These are phyloP conservation scores for Nymphalis io DNA, from an alignment of 1,140 invertebrate genomes.

Conservation along the genomic window DNA sequence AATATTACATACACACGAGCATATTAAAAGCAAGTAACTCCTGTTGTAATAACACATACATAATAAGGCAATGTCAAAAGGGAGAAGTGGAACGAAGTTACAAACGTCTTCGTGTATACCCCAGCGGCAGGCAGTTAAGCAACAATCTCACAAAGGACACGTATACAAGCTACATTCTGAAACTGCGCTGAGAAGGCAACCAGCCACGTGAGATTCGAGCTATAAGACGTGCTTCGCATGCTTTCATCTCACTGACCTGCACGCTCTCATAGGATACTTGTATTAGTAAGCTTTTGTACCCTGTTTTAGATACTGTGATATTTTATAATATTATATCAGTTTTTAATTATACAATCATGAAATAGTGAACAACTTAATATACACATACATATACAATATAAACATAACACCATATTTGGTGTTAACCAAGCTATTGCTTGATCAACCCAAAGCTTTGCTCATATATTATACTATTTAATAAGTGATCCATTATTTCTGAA, in stretches of 20 bases:
- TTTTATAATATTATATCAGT: background rate
- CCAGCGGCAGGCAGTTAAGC: slow-evolving; percentile 4
- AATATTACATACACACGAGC: background rate
- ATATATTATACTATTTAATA: too few species aligned
- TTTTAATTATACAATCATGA: too few species aligned
- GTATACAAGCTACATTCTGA: slow-evolving; percentile 14
- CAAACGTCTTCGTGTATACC: slow-evolving; percentile 6
- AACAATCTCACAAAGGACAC: slow-evolving; percentile 17
- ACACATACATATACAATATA: too few species aligned
- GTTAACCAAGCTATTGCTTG: too few species aligned
- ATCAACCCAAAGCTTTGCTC: too few species aligned
- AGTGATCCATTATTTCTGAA: too few species aligned
- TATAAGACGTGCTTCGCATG: slow-evolving; percentile 1
- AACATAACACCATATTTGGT: too few species aligned
- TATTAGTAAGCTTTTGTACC: background rate
- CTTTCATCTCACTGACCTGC: slow-evolving; percentile 8
- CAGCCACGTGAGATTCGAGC: slow-evolving; percentile 6
- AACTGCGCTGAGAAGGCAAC: slow-evolving; percentile 10
- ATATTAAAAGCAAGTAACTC: background rate
- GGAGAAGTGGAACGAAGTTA: background rate
- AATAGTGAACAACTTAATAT: too few species aligned
- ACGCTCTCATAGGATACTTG: slow-evolving; percentile 1
- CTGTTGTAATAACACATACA: background rate
- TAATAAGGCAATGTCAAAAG: background rate
- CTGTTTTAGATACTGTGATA: background rate